A percentile compares a stretch with the other conserved stretches of the same genome.
These are phyloP conservation scores for Nothobranchius furzeri DNA, from an alignment of 2,113 vertebrate species.

Conservation along the genomic window DNA sequence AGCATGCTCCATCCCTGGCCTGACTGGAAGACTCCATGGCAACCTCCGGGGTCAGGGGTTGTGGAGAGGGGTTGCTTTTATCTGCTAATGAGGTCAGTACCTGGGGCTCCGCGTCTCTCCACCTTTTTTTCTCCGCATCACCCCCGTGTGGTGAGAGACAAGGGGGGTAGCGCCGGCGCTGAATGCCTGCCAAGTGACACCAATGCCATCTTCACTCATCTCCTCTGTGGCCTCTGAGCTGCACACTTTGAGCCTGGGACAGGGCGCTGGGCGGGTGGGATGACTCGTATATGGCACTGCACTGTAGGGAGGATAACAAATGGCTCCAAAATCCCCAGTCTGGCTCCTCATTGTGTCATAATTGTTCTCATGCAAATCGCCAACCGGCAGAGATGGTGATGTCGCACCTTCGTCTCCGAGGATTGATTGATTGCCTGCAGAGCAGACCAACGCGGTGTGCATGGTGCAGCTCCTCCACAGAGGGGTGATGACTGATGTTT, in stretches of 20 bases:
- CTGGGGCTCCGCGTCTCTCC: slow-evolving; percentile 70
- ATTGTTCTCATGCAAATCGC: slow-evolving; percentile 76
- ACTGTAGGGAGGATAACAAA: slow-evolving; percentile 66
- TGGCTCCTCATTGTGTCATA: slow-evolving; percentile 68
- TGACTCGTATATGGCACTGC: slow-evolving; percentile 25
- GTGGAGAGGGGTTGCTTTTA: slow-evolving; percentile 79
- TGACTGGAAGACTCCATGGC: slow-evolving; percentile 77
- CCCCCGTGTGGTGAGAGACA: slow-evolving; percentile 15
- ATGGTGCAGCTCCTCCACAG: slow-evolving; percentile 33
- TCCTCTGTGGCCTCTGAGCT: slow-evolving; percentile 15
- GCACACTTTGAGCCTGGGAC: slow-evolving; percentile 22
- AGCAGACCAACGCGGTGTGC: slow-evolving; percentile 30
- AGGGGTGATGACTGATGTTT: slow-evolving; percentile 43
- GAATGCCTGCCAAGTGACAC: slow-evolving; percentile 70
- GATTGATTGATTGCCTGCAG: slow-evolving; percentile 57
- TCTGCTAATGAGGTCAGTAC: slow-evolving; percentile 80
- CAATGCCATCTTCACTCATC: slow-evolving; percentile 74
- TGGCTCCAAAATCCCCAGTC: slow-evolving; percentile 58
- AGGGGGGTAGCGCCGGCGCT: slow-evolving; percentile 29
- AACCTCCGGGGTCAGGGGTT: slow-evolving; percentile 76
- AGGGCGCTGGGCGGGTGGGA: slow-evolving; percentile 23
- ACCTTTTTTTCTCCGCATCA: slow-evolving; percentile 51
- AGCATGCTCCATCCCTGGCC: slow-evolving; percentile 66
- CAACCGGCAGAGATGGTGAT: slow-evolving; percentile 32
- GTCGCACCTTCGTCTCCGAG: slow-evolving; percentile 16